Percentiles rank a stretch among this genome's conserved stretches.
Evolutionary conservation across 2,888 invertebrate genomes (phyloP).

Genomic region (Pollenia amentaria): DNA sequence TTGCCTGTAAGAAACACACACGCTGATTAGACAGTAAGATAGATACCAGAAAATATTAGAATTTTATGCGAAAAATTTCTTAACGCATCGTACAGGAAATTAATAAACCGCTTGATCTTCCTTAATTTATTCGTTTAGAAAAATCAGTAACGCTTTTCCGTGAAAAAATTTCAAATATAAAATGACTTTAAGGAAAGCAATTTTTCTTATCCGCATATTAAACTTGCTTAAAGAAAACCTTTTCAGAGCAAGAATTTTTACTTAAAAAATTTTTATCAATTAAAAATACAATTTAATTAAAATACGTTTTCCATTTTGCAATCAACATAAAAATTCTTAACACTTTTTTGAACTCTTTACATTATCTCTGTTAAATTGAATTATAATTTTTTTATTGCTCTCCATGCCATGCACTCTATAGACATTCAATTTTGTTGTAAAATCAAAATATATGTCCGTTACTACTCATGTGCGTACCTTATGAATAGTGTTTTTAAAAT

Average conservation of each 20-base stretch:
- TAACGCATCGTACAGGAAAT: no score
- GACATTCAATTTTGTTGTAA: background rate
- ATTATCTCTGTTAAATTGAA: background rate
- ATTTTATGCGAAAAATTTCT: no score
- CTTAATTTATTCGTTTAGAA: no score
- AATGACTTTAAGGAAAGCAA: background rate
- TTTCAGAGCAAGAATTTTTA: background rate
- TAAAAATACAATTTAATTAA: constrained; percentile 1
- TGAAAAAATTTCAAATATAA: no score
- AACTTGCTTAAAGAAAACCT: background rate
- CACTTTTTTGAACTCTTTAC: background rate
- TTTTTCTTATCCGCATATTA: background rate
- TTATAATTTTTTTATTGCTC: background rate
- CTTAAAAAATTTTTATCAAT: background rate
- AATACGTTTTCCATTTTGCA: background rate
- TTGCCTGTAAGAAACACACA: no score
- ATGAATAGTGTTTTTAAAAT: no score
- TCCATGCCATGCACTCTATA: background rate
- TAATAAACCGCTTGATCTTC: no score
- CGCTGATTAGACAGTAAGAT: no score
- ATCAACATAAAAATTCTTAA: background rate
- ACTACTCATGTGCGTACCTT: no score
- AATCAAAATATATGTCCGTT: no score
- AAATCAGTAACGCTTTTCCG: no score
- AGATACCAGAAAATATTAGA: no score